A percentile compares a stretch with the other conserved stretches of the same genome.
Evolutionary conservation across 2,113 vertebrate genomes (phyloP).

Genomic region (Mobula hypostoma): DNA sequence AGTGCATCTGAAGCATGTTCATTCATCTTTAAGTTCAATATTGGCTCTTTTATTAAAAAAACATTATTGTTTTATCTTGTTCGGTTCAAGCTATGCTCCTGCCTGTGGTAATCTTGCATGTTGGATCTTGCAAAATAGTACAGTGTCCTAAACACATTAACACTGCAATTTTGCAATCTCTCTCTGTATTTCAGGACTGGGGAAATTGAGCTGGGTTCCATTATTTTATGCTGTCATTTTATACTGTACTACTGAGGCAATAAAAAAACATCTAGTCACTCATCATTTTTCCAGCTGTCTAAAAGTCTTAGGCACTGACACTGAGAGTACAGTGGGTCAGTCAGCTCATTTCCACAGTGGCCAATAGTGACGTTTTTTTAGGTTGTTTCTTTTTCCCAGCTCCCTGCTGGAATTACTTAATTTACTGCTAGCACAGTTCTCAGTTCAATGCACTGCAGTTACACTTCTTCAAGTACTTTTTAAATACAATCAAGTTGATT

Average conservation of each 20-base stretch:
- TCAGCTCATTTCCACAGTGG: too few relatives aligned
- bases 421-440: too few relatives aligned
- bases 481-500: too few relatives aligned
- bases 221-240: background rate
- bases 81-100: background rate
- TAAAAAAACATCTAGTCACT: background rate
- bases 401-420: too few relatives aligned
- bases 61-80: background rate
- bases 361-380: too few relatives aligned
- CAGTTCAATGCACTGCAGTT: too few relatives aligned
- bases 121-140: slow-evolving; percentile 1
- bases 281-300: too few relatives aligned
- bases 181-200: background rate
- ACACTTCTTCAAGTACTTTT: too few relatives aligned
- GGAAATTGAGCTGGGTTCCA: background rate
- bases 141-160: background rate
- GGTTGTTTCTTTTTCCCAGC: too few relatives aligned
- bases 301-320: too few relatives aligned
- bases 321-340: too few relatives aligned
- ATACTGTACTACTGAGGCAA: too few relatives aligned
- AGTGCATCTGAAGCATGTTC: background rate
- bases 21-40: background rate
- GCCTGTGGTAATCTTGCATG: background rate
- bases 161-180: background rate
- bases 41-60: background rate